Conservation (phyloP, 2,888 invertebrate species). For the Papilio gigon region DNA sequence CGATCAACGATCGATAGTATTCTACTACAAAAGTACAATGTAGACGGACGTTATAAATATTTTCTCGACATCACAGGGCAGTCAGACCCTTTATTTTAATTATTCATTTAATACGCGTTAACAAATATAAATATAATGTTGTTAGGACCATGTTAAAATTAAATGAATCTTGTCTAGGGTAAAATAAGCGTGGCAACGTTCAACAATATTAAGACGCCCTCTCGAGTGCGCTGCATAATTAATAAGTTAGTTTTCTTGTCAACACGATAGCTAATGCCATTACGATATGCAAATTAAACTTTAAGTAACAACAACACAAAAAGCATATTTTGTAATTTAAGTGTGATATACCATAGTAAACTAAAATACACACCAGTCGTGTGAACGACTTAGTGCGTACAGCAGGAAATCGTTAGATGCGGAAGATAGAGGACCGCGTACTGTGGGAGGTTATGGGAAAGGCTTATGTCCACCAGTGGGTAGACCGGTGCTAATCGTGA, state of each 20-base stretch:
- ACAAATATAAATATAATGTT: neutral
- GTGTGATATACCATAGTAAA: neutral
- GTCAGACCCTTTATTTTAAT: neutral
- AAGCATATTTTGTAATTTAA: neutral
- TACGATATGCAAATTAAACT: conserved; percentile 15
- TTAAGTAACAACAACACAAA: conserved; percentile 12
- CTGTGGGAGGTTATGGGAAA: too few species aligned
- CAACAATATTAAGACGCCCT: conserved; percentile 35
- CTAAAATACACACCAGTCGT: too few species aligned
- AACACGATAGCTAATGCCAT: conserved; percentile 29
- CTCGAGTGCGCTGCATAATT: conserved; percentile 30
- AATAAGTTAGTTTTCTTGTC: conserved; percentile 39
- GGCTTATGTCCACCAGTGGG: too few species aligned
- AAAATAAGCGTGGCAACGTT: conserved; percentile 32
- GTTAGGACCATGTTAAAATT: neutral
- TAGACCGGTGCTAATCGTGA: too few species aligned
- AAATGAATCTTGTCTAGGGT: conserved; percentile 28
- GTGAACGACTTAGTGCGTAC: too few species aligned
- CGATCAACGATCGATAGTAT: neutral
- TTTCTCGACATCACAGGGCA: neutral
- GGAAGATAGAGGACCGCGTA: too few species aligned
- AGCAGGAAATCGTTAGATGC: too few species aligned
- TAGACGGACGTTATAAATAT: neutral
- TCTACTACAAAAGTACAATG: neutral
- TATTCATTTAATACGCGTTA: neutral